phyloP scores from a whole-genome alignment of 2,113 vertebrate genomes.

The Brevimyrus niger region DNA sequence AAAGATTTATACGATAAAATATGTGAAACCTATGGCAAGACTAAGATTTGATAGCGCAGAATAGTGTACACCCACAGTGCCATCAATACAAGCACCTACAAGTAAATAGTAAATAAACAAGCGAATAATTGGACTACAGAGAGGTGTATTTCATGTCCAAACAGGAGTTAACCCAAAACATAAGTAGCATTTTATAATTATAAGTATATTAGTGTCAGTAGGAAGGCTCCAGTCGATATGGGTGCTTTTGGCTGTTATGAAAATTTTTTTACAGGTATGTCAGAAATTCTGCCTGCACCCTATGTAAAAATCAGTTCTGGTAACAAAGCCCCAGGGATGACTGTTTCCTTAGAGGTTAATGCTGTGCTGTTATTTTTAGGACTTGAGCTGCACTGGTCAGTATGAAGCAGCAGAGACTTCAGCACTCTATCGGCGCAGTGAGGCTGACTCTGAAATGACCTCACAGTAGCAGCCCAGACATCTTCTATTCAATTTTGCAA shows the following conservation, averaged over 20 bases:
- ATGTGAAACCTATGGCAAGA: neutral
- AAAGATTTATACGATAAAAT: neutral
- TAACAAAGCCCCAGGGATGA: conserved; percentile 14
- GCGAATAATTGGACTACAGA: neutral
- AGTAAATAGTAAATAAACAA: neutral
- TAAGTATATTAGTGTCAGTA: neutral
- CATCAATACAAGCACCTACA: neutral
- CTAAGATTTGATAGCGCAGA: neutral
- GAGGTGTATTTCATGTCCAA: neutral
- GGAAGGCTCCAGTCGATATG: neutral
- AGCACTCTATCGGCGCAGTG: neutral
- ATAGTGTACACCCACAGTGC: neutral
- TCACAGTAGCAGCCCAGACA: conserved; percentile 11
- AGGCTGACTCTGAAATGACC: conserved; percentile 17
- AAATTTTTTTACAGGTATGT: neutral
- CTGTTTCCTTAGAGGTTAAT: conserved; percentile 22
- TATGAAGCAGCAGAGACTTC: conserved; percentile 42
- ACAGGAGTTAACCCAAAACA: no score
- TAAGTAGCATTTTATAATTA: neutral
- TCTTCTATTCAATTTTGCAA: conserved; percentile 18
- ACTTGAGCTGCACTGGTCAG: conserved; percentile 30
- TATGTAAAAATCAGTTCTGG: neutral
- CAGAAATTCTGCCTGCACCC: neutral
- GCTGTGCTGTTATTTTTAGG: conserved; percentile 52
- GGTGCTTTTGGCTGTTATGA: neutral